Base-by-base conservation (phyloP, 2,797 vertebrate species). In the Myotis daubentonii region DNA sequence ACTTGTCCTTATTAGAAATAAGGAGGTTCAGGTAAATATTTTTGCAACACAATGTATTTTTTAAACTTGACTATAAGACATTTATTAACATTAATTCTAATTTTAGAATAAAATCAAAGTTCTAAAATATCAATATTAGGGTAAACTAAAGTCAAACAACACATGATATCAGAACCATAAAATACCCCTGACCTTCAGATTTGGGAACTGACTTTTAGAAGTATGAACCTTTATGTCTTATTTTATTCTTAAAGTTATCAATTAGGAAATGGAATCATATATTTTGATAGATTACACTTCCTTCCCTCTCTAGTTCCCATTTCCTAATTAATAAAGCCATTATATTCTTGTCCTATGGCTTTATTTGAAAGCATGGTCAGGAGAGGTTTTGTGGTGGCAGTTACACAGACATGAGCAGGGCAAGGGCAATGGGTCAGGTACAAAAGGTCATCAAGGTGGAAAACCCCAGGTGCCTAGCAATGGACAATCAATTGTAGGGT, bases 91-190 rank as follows among this genome's bases (percentile, higher is more conserved):
- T 60, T 66, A 89, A 76, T 71, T 17, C 28, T 83, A 81, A 94
- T 81, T 90, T 95, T 66, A 75, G 41, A 89, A 87, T 88, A 88
- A 94, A 91, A 92, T 62, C 16, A 60, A 93, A 93, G 47, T 65
- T 3, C 9, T 20, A 4, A 94, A 93, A 93, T 38, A 23, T 96
- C 20, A 53, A 68, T 80, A 87, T 94, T 87, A 93, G 33, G 41
- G 70, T 23, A 88, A 81, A 86, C 8, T 72, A 38, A 92, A 90
- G 28, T 47, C 30, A 90, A 76, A 25, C 44, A 91, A n/a, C 19
- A 70, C 57, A 72, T 49, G 16, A 70, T 51, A 4, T 66, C 85
- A 76, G 57, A 23, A 72, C 1, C 1, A 76, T 55, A 83, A 76
- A 17, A 2, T 68, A 68, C 1, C 2, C 22, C 8, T 88, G 9